Conservation (phyloP, 2,888 invertebrate genomes). For the Campaea margaritaria region DNA sequence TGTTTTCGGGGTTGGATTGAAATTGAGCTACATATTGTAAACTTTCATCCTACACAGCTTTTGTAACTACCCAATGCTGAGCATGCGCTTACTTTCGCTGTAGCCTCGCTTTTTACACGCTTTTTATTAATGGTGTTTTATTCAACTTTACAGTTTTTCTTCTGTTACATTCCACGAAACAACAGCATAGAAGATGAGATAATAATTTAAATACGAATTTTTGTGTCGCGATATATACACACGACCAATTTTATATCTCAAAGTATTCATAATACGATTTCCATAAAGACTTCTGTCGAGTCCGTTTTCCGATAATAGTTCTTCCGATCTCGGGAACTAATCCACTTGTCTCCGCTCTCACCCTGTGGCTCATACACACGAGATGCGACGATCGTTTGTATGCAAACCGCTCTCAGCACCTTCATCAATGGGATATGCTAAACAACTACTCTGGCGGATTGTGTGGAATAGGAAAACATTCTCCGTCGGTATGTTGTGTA, state of each 20-base stretch:
- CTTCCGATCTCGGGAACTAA: not conserved
- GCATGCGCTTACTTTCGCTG: too few relatives aligned
- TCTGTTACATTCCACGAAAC: too few relatives aligned
- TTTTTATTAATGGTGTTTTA: too few relatives aligned
- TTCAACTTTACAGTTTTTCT: too few relatives aligned
- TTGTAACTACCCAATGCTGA: too few relatives aligned
- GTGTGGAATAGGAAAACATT: constrained; percentile 13
- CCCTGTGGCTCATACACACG: not conserved
- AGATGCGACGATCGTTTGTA: constrained; percentile 15
- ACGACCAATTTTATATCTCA: not conserved
- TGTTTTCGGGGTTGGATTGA: constrained; percentile 9
- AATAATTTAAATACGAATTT: too few relatives aligned
- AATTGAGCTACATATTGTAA: constrained; percentile 6
- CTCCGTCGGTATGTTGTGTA: not conserved
- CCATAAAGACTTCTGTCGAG: not conserved
- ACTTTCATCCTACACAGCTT: not conserved
- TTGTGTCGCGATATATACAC: too few relatives aligned
- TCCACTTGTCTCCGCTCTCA: constrained; percentile 4
- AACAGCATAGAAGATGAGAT: too few relatives aligned
- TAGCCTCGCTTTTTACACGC: too few relatives aligned
- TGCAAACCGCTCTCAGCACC: constrained; percentile 15
- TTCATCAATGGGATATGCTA: constrained; percentile 6
- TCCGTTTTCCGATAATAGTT: constrained; percentile 1
- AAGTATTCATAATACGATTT: not conserved
- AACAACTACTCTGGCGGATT: constrained; percentile 16